Percentiles rank a stretch among this genome's conserved stretches.
These are phyloP conservation scores for Odontomyia ornata DNA, from an alignment of 2,888 invertebrate genomes.

Conservation along the genomic window DNA sequence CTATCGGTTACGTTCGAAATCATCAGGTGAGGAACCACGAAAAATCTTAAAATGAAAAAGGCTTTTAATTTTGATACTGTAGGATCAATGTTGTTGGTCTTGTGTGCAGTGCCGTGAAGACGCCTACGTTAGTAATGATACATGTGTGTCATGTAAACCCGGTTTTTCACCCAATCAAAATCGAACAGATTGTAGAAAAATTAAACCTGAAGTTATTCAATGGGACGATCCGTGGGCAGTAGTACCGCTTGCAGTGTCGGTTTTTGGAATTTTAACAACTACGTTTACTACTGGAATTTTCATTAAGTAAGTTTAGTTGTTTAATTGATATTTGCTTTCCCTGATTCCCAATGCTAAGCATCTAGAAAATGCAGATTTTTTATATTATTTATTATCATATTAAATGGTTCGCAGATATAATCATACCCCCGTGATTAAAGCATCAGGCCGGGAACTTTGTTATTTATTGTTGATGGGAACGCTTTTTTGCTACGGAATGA, in stretches of 20 bases:
- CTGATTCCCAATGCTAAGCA: too few species aligned
- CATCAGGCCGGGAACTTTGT: conserved; percentile 80
- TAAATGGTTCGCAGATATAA: conserved; percentile 58
- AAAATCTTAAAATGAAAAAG: too few species aligned
- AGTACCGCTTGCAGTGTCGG: conserved; percentile 71
- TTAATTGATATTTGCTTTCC: too few species aligned
- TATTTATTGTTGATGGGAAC: conserved; percentile 78
- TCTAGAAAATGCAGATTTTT: background rate
- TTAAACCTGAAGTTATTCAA: conserved; percentile 69
- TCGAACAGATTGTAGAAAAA: conserved; percentile 67
- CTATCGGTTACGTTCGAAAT: conserved; percentile 69
- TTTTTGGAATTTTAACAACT: conserved; percentile 70
- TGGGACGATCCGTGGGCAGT: conserved; percentile 74
- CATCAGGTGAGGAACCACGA: conserved; percentile 64
- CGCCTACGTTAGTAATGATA: conserved; percentile 70
- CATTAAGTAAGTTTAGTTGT: conserved; percentile 65
- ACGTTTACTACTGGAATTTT: conserved; percentile 72
- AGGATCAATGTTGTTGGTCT: conserved; percentile 76
- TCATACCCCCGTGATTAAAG: conserved; percentile 78
- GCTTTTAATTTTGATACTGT: background rate
- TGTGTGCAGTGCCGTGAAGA: conserved; percentile 74
- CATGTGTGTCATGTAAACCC: conserved; percentile 68
- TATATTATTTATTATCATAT: background rate
- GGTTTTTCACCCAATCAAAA: conserved; percentile 67
- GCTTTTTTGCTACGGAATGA: conserved; percentile 74